phyloP scores from a whole-genome alignment of 2,113 vertebrate genomes.

The Myodes glareolus region DNA sequence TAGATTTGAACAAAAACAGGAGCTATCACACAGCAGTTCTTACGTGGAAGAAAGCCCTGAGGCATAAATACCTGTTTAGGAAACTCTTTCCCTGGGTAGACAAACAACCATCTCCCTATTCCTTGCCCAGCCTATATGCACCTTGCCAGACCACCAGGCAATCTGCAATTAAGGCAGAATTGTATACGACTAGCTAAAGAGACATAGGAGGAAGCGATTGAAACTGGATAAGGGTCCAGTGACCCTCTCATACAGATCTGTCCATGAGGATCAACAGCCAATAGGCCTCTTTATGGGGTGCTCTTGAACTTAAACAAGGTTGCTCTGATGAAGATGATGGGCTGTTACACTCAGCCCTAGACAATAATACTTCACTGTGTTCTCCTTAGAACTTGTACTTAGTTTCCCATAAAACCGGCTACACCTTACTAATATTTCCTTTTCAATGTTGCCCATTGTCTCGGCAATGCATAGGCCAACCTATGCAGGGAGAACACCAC shows the following conservation, averaged over 20 bases:
- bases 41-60: not conserved
- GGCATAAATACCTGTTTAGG: not conserved
- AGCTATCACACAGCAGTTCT: not conserved
- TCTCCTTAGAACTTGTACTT: conserved; percentile 24
- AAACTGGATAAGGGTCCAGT: not conserved
- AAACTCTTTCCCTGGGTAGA: not conserved
- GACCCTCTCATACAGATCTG: not conserved
- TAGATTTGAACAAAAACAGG: not conserved
- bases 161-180: not conserved
- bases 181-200: not conserved
- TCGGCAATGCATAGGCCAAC: conserved; percentile 48
- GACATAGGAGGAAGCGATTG: too few species aligned
- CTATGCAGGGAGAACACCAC: conserved; percentile 47
- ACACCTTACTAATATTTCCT: not conserved
- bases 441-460: conserved; percentile 9
- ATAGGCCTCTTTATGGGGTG: not conserved
- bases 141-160: not conserved
- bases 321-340: not conserved
- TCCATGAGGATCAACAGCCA: not conserved
- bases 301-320: not conserved
- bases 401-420: not conserved
- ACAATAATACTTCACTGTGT: not conserved
- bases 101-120: not conserved
- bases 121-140: not conserved
- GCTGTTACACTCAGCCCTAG: not conserved